Base-by-base conservation (phyloP, 2,113 vertebrate species). In the Cathartes aura region DNA sequence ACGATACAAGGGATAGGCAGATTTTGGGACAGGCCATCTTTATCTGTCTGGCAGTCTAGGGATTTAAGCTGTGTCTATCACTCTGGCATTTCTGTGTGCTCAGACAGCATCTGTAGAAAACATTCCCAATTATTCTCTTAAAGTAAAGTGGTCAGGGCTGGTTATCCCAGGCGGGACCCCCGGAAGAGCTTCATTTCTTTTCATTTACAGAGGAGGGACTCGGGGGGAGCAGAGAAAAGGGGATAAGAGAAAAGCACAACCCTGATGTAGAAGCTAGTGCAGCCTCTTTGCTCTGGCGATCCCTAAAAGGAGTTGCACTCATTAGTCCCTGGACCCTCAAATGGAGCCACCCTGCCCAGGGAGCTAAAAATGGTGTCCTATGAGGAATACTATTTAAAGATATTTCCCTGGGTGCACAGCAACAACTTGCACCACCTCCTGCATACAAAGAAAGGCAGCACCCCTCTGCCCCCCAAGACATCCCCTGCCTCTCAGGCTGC, bases 1-100 rank as follows among this genome's bases (percentile, higher is more conserved):
- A 93, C 47, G 72, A 98, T 97, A 98, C 87, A 96, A 95, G 95
- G 97, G 75, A 90, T 92, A 85, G 89, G 95, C 96, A 97, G 97
- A 95, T 98, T 97, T 97, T 52, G 27, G 45, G 81, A 93, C 91
- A 97, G 95, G 89, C 95, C 96, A 60, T 94, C 93, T 95, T 96
- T 96, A 97, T 95, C 96, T 95, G 89, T 82, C 93, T 92, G 73
- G 62, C 87, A 91, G 93, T 87, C 83, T 87, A 87, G 81, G 92
- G 94, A 76, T 97, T 97, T 96, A 97, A 91, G 89, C 45, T 91
- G 74, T 75, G 92, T 92, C 91, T 95, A 71, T 89, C 94, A 82
- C 76, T 59, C 52, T 56, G 91, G 81, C 34, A 91, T 94, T 89
- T 95, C 82, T 94, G 56, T 72, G 72, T 30, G 42, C 76, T 91